Conservation (phyloP, 2,888 invertebrate genomes). For the Exocentrus adspersus region DNA sequence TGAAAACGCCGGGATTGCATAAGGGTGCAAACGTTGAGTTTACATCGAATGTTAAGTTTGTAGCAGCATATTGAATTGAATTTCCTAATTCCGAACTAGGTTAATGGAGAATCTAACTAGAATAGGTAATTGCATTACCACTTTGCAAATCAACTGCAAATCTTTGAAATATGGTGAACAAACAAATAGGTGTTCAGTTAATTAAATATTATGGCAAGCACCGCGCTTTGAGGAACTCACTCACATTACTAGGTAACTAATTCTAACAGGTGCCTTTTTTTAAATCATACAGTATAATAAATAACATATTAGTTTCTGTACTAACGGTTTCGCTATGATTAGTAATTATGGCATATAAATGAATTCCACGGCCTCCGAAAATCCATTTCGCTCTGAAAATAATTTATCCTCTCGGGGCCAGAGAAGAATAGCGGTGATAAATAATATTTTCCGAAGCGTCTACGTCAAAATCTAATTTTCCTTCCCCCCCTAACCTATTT, state of each 20-base stretch:
- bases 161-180: background rate
- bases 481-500: too few species aligned
- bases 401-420: background rate
- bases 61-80: background rate
- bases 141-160: slow-evolving; percentile 1
- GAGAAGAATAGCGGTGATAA: slow-evolving; percentile 3
- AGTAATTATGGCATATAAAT: too few species aligned
- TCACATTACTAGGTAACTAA: too few species aligned
- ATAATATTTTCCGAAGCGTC: slow-evolving; percentile 7
- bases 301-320: too few species aligned
- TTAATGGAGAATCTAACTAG: background rate
- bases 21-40: too few species aligned
- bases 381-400: background rate
- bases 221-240: too few species aligned
- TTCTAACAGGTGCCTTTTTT: too few species aligned
- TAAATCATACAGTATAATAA: too few species aligned
- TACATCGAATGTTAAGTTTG: background rate
- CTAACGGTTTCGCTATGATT: too few species aligned
- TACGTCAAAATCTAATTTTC: slow-evolving; percentile 10
- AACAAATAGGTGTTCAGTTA: background rate
- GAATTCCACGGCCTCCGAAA: too few species aligned
- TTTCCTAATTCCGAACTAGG: slow-evolving; percentile 3
- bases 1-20: too few species aligned
- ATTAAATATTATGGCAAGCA: too few species aligned
- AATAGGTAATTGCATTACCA: background rate